Percentiles rank a stretch among this genome's conserved stretches.
Evolutionary conservation across 2,888 invertebrate species (phyloP).

Genomic region (Venustoraphidia nigricollis): DNA sequence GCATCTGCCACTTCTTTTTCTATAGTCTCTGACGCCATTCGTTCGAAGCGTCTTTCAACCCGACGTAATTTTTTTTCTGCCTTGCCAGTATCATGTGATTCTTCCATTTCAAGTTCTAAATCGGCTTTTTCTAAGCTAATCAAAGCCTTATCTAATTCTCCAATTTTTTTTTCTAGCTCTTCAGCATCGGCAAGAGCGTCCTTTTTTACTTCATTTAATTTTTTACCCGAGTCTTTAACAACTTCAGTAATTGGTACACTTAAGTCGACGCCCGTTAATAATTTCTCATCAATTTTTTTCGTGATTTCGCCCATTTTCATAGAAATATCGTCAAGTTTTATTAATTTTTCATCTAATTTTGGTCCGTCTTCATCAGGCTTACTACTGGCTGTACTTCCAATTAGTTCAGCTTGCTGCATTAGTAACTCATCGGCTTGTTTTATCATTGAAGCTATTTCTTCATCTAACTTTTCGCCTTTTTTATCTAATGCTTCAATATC

Average conservation of each 20-base stretch:
- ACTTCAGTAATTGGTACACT: constrained; percentile 1
- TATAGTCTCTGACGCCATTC: constrained; percentile 32
- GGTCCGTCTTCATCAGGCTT: no score
- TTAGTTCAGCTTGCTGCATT: no score
- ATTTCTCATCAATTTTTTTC: no score
- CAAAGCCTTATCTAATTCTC: constrained; percentile 27
- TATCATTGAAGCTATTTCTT: no score
- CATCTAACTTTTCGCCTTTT: no score
- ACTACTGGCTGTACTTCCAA: no score
- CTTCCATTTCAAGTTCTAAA: constrained; percentile 11
- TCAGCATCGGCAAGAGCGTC: constrained; percentile 19
- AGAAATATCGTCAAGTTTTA: no score
- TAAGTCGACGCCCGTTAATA: no score
- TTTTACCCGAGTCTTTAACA: background rate
- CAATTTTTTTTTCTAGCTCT: constrained; percentile 24
- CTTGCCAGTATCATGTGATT: constrained; percentile 11
- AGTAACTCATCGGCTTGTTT: no score
- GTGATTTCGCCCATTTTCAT: no score
- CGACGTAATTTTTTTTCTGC: constrained; percentile 26
- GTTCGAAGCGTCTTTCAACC: constrained; percentile 33
- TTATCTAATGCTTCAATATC: constrained; percentile 10
- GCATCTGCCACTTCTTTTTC: constrained; percentile 22
- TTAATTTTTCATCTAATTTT: no score
- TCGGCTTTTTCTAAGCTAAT: constrained; percentile 22
- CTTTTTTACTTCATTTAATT: constrained; percentile 9